Evolutionary conservation across 2,113 vertebrate species (phyloP).

Genomic region (Paracanthobrama guichenoti): DNA sequence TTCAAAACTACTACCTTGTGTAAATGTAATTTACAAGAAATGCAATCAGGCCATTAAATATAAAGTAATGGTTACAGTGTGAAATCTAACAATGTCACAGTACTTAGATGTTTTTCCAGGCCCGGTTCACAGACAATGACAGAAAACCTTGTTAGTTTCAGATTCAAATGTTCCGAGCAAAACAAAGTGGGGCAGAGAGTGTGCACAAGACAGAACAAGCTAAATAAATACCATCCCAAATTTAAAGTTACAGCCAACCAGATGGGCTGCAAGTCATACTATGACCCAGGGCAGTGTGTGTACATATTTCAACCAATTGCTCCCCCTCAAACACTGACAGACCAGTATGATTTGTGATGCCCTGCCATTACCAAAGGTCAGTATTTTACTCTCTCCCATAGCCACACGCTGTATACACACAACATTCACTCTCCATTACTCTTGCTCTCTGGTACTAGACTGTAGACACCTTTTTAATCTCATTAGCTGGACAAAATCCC

Average conservation of each 20-base stretch:
- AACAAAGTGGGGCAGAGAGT: background rate
- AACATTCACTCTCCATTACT: conserved; percentile 1
- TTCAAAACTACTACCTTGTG: background rate
- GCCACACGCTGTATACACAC: background rate
- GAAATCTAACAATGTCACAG: background rate
- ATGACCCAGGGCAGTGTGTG: background rate
- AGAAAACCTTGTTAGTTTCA: background rate
- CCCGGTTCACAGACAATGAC: background rate
- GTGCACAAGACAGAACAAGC: background rate
- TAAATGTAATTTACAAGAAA: background rate
- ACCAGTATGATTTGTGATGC: conserved; percentile 11
- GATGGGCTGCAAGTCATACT: background rate
- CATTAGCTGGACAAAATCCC: conserved; percentile 53
- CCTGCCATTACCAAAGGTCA: conserved; percentile 20
- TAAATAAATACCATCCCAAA: background rate
- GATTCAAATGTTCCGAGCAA: background rate
- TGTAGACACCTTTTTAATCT: conserved; percentile 43
- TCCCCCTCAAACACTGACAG: background rate
- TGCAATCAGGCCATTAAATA: background rate
- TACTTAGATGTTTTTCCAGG: background rate
- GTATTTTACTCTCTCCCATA: conserved; percentile 2
- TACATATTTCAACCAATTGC: background rate
- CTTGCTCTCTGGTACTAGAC: conserved; percentile 12
- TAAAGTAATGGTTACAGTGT: background rate
- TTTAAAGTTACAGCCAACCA: background rate